Evolutionary conservation across 92 coral and sea anemone genomes (phyloP), one percentile per base, ranked within the genome.

Genomic region (Bergia puertoricense): DNA sequence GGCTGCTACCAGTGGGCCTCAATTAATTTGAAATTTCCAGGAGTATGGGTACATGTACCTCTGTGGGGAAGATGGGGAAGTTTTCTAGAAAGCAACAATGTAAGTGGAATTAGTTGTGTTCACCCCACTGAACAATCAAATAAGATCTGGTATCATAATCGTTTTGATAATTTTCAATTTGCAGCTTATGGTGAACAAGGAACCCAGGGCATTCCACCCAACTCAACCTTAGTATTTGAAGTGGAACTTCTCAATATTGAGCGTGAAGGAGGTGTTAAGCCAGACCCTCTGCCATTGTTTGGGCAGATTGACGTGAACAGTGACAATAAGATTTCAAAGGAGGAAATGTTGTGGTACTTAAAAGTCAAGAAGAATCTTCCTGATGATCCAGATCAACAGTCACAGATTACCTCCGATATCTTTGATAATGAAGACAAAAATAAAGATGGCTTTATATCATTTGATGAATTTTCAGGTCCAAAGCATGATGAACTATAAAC

Each of bases 401-500:
- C 79, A 4, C 44, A 69, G 79, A 84, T 84, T 10, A 46, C 87
- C 15, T 46, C 68, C 0, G 79, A 48, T 36, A 84, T 84, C 51
- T 84, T 84, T 84, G 79, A 71, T 3, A 84, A 84, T 68, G 87
- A 84, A 45, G 87, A 84, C 36, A 46, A 71, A 18, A 72, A 84
- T 46, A 84, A 46, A 54, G 79, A 84, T 72, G 87, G 79, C 67
- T 84, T 46, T 48, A 48, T 84, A n/a, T 84, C 87, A 23, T 84
- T 84, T 84, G 87, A 84, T 7, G 87, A 84, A 84, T 84, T 84
- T 84, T 84, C 87, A 18, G 87, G 87, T 37, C 87, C 87, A 36
- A 84, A 84, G 79, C 87, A 84, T 36, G 87, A 84, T 69, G 87
- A 84, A 16, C 68, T 84, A 74, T 83, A 83, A 83, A 40, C 13